Evolutionary conservation across 2,113 vertebrate genomes (phyloP).

Genomic region (Bufo gargarizans): DNA sequence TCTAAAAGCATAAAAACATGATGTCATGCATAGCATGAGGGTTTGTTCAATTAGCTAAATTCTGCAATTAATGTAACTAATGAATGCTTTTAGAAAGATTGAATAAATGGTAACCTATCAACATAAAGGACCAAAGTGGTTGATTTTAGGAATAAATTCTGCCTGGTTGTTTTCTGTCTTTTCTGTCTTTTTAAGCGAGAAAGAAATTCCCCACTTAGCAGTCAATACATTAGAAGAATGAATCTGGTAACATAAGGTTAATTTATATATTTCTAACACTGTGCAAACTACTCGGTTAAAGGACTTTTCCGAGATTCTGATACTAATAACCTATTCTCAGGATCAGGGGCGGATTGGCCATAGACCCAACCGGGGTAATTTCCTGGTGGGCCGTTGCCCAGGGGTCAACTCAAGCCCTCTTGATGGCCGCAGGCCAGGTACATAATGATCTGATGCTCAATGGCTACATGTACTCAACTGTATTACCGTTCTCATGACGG

Average conservation of each 20-base stretch:
- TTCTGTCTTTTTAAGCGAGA: background rate
- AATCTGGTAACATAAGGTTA: background rate
- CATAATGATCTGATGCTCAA: too few relatives aligned
- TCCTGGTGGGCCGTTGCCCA: too few relatives aligned
- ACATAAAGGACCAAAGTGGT: background rate
- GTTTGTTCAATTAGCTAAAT: background rate
- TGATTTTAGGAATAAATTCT: background rate
- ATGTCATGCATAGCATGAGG: background rate
- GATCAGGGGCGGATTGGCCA: too few relatives aligned
- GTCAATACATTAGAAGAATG: background rate
- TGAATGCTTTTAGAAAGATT: background rate
- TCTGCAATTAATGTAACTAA: background rate
- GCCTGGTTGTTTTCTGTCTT: background rate
- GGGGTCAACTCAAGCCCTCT: too few relatives aligned
- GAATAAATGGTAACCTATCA: background rate
- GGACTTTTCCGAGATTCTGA: too few relatives aligned
- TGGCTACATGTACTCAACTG: too few relatives aligned
- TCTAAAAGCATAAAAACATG: background rate
- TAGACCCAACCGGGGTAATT: too few relatives aligned
- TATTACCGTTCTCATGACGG: too few relatives aligned
- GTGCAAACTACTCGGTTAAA: background rate
- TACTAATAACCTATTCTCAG: too few relatives aligned
- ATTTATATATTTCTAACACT: background rate
- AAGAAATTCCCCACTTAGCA: background rate
- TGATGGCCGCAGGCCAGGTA: too few relatives aligned